phyloP scores from a whole-genome alignment of 2,797 vertebrate genomes.

The Ficedula albicollis region DNA sequence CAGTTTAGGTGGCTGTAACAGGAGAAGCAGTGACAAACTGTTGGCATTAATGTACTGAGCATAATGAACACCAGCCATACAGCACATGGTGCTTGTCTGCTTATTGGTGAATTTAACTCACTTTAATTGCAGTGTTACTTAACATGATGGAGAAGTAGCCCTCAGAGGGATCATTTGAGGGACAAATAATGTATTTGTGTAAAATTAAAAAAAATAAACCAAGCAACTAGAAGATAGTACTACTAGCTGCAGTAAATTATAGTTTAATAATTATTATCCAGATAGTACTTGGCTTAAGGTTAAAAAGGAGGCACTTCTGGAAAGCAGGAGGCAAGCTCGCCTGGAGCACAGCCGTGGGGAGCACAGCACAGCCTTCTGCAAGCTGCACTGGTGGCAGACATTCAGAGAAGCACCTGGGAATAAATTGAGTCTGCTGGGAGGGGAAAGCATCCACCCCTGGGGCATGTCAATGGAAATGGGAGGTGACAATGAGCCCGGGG shows the following conservation, averaged over 20 bases:
- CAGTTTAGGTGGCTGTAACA: neutral
- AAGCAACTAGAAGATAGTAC: slow-evolving; percentile 11
- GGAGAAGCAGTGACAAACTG: slow-evolving; percentile 60
- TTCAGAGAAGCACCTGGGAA: slow-evolving; percentile 72
- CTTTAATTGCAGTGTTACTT: slow-evolving; percentile 73
- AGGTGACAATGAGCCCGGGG: slow-evolving; percentile 74
- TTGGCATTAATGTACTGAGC: slow-evolving; percentile 67
- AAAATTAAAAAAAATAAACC: neutral
- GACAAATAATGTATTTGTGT: slow-evolving; percentile 35
- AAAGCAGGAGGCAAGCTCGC: slow-evolving; percentile 74
- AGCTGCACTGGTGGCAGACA: slow-evolving; percentile 18
- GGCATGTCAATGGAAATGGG: slow-evolving; percentile 80
- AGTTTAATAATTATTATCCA: slow-evolving; percentile 66
- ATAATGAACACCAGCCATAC: slow-evolving; percentile 77
- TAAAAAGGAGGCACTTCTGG: slow-evolving; percentile 76
- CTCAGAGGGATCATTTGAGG: slow-evolving; percentile 60
- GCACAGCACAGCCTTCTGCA: neutral
- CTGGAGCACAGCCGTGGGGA: slow-evolving; percentile 43
- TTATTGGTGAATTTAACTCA: slow-evolving; percentile 74
- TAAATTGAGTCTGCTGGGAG: slow-evolving; percentile 55
- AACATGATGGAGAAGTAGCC: slow-evolving; percentile 65
- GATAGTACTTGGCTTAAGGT: slow-evolving; percentile 47
- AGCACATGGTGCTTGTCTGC: slow-evolving; percentile 87
- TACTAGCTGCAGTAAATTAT: slow-evolving; percentile 64
- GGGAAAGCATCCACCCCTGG: slow-evolving; percentile 71